phyloP scores from a whole-genome alignment of 2,113 vertebrate genomes.

The Chascanopsetta lugubris region DNA sequence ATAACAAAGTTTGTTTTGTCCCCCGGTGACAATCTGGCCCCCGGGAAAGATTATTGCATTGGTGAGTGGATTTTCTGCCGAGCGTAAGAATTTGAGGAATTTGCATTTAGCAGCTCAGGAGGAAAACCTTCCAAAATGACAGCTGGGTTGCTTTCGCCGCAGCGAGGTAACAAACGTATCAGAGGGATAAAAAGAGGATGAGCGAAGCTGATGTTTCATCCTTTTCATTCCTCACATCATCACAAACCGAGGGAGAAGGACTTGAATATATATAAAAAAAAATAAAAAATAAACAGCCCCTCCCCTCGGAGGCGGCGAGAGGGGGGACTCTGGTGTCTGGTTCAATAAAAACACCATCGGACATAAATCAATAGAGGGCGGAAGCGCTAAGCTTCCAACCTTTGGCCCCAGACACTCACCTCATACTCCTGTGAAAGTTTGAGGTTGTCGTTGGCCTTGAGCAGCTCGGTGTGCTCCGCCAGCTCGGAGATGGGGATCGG shows the following conservation, averaged over 20 bases:
- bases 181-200: not conserved
- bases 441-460: constrained; percentile 98
- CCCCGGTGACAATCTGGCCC: not conserved
- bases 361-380: constrained; percentile 40
- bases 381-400: constrained; percentile 24
- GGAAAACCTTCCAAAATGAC: not conserved
- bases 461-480: constrained; percentile 94
- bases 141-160: constrained; percentile 12
- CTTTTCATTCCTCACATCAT: constrained; percentile 23
- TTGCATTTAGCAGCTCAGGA: not conserved
- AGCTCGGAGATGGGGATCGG: constrained; percentile 94
- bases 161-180: not conserved
- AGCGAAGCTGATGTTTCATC: constrained; percentile 7
- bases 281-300: not conserved
- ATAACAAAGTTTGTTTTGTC: too few species aligned
- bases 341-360: constrained; percentile 48
- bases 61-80: not conserved
- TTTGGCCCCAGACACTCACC: constrained; percentile 83
- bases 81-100: constrained; percentile 2
- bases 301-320: not conserved
- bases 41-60: too few species aligned
- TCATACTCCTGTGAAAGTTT: constrained; percentile 98
- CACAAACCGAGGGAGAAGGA: not conserved
- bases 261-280: too few species aligned
- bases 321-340: not conserved